Conservation (phyloP, 1,140 invertebrate species). For the Charaxes varanes region DNA sequence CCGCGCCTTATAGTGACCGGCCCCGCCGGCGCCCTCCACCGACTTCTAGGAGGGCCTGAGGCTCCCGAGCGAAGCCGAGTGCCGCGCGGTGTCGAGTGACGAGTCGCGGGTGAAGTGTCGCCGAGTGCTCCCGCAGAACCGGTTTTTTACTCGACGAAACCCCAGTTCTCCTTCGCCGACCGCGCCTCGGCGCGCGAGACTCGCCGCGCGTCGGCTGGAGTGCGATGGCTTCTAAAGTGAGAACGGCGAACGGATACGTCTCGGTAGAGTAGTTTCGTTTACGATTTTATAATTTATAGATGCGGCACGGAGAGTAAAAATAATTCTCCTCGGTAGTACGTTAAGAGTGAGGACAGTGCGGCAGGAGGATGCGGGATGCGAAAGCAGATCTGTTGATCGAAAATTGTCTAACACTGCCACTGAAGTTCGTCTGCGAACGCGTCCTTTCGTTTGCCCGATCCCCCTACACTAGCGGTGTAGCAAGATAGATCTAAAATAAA, state of each 20-base stretch:
- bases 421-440: conserved; percentile 27
- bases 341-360: too few relatives aligned
- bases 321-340: too few relatives aligned
- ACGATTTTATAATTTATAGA: conserved; percentile 1
- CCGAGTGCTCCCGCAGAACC: background rate
- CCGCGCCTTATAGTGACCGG: conserved; percentile 51
- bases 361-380: background rate
- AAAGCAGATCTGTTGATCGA: background rate
- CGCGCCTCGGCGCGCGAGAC: background rate
- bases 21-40: conserved; percentile 20
- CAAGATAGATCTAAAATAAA: conserved; percentile 12
- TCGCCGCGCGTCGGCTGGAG: too few relatives aligned
- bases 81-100: background rate
- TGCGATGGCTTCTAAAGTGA: background rate
- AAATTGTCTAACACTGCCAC: conserved; percentile 34
- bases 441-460: conserved; percentile 24
- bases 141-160: conserved; percentile 5
- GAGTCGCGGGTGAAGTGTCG: background rate
- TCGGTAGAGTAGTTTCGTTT: conserved; percentile 1
- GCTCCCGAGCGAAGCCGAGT: too few relatives aligned
- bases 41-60: too few relatives aligned
- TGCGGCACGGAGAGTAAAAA: background rate
- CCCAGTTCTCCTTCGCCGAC: conserved; percentile 1
- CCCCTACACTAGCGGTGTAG: conserved; percentile 2
- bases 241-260: too few relatives aligned